Conservation (phyloP, 2,113 vertebrate species). For the Cynoglossus semilaevis region DNA sequence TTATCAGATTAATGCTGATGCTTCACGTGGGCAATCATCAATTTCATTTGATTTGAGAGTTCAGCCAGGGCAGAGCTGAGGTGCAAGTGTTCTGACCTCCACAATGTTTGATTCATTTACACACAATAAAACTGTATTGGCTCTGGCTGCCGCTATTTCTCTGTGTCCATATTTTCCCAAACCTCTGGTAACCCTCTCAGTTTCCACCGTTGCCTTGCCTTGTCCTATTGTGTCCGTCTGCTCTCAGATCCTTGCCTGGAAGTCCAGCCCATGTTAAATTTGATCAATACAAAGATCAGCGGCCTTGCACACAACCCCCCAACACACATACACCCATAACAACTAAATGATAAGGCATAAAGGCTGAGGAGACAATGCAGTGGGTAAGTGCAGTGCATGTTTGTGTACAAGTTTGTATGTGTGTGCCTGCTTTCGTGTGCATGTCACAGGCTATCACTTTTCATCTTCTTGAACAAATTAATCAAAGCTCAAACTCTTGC, state of each 20-base stretch:
- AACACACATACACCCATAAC: no score
- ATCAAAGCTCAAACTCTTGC: no score
- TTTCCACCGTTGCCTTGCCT: conserved; percentile 44
- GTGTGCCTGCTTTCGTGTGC: conserved; percentile 23
- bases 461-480: no score
- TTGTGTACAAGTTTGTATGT: conserved; percentile 26
- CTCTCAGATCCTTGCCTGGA: conserved; percentile 51
- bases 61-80: conserved; percentile 52
- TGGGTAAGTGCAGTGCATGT: conserved; percentile 36
- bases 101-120: conserved; percentile 61
- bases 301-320: conserved; percentile 54
- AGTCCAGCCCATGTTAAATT: conserved; percentile 61
- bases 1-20: conserved; percentile 68
- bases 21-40: conserved; percentile 51
- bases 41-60: conserved; percentile 62
- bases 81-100: conserved; percentile 60
- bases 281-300: conserved; percentile 71
- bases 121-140: conserved; percentile 58
- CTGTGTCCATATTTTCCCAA: conserved; percentile 41
- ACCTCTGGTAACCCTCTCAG: conserved; percentile 17
- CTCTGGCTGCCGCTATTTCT: conserved; percentile 35
- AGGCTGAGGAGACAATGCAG: conserved; percentile 42
- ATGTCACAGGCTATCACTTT: no score
- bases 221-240: conserved; percentile 48
- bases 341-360: conserved; percentile 64